Percentiles rank a stretch among this genome's conserved stretches.
These are phyloP conservation scores for Criorhina ranunculi DNA, from an alignment of 2,888 invertebrate species.

Conservation along the genomic window DNA sequence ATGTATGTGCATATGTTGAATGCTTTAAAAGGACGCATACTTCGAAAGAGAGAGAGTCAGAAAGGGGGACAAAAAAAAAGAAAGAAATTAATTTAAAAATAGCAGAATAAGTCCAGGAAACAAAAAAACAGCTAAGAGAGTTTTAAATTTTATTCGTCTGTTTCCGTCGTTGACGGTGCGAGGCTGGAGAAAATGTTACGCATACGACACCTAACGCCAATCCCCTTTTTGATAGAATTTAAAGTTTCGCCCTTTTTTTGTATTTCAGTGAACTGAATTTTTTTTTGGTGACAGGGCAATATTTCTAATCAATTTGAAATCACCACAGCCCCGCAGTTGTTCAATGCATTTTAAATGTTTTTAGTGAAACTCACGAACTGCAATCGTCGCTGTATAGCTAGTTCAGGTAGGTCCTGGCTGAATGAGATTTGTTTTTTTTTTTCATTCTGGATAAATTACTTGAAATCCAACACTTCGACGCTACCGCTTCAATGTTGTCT, in stretches of 20 bases:
- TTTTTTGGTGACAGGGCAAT: background rate
- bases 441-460: conserved; percentile 25
- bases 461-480: conserved; percentile 20
- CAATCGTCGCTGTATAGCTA: background rate
- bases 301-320: conserved; percentile 49
- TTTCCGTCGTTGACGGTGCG: background rate
- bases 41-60: background rate
- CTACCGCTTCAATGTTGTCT: conserved; percentile 22
- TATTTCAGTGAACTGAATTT: background rate
- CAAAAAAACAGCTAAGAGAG: conserved; percentile 13
- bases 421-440: conserved; percentile 6
- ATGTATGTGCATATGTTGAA: too few species aligned
- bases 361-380: conserved; percentile 18
- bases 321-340: conserved; percentile 7
- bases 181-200: background rate
- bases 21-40: background rate
- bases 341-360: conserved; percentile 33
- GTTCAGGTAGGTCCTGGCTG: background rate
- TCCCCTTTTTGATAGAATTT: background rate
- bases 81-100: conserved; percentile 35
- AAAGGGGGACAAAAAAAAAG: background rate
- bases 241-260: background rate
- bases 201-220: background rate
- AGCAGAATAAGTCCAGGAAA: conserved; percentile 7
- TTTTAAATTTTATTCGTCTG: conserved; percentile 42